phyloP scores from a whole-genome alignment of 2,888 invertebrate species.

The Plagiodera versicolora region DNA sequence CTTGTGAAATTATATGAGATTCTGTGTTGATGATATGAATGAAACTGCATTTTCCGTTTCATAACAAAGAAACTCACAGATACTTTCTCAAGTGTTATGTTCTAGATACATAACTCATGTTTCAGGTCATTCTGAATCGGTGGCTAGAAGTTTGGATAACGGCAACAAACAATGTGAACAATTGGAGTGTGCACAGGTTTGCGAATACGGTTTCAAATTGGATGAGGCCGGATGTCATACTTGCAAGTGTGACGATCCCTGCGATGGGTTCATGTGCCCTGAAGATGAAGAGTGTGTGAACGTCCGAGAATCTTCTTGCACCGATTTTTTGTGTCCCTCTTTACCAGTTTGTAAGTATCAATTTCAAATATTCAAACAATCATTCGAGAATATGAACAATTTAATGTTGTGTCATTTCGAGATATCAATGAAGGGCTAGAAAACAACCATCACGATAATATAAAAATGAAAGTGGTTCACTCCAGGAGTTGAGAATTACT shows the following conservation, averaged over 20 bases:
- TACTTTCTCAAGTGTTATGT: neutral
- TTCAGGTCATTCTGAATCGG: constrained; percentile 44
- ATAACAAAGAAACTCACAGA: neutral
- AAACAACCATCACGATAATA: no score
- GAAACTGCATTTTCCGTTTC: no score
- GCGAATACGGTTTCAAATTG: constrained; percentile 81
- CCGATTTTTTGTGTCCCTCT: constrained; percentile 66
- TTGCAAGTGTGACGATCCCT: constrained; percentile 85
- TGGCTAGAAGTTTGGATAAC: constrained; percentile 48
- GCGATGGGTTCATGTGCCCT: constrained; percentile 74
- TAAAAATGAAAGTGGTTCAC: no score
- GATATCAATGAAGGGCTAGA: no score
- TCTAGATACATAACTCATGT: constrained; percentile 1
- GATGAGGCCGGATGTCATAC: constrained; percentile 74
- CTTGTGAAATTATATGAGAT: no score
- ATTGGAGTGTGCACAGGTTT: constrained; percentile 78
- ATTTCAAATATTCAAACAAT: neutral
- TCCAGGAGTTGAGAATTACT: no score
- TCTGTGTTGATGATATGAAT: no score
- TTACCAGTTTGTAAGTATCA: constrained; percentile 73
- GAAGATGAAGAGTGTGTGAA: constrained; percentile 74
- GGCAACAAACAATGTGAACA: constrained; percentile 62
- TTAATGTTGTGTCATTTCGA: no score
- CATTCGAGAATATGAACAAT: no score
- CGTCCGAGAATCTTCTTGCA: constrained; percentile 70